Base-by-base conservation (phyloP, 1,140 invertebrate genomes). In the Anoplolepis gracilipes region DNA sequence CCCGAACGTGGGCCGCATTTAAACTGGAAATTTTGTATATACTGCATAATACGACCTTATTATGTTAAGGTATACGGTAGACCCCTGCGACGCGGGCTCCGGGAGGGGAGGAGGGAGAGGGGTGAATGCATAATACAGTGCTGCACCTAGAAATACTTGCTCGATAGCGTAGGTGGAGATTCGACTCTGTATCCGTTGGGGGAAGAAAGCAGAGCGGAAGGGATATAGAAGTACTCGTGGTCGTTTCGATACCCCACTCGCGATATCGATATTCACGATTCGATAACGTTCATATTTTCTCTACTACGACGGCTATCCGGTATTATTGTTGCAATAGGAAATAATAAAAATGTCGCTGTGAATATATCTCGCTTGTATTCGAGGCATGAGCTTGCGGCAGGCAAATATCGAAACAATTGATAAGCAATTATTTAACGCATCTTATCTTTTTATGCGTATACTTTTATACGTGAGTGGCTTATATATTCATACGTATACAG, bases 51-150 rank as follows among this genome's bases (percentile, higher is more conserved):
- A 84, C 88, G 70, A 78, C 73, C 92, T 91, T 91, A 94, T 94
- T 94, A 94, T 94, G 93, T 92, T 94, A 94, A 94, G 88, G 91
- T 94, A 94, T 94, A 93, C 93, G 89, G 81, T 85, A 91, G 85
- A 87, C 87, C 46, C 87, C 46, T 76, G 85, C 67, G 81, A 85
- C 72, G 57, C 86, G 76, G 87, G 88, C 86, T 90, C 82, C 84
- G 53, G 77, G 73, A 69, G 86, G 86, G 75, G 69, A n/a, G n/a
- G n/a, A n/a, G n/a, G n/a, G n/a, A n/a, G n/a, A n/a, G 81, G 86
- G 86, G 82, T 85, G 88, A 93, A 94, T 93, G 92, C 92, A 92
- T 94, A 93, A 94, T 94, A 92, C 88, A 88, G 70, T 39, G 85
- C 78, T 88, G 77, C 87, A 90, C 81, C 85, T 46, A 81, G 85